These are phyloP conservation scores for Galaxias olidus DNA, from an alignment of 2,797 vertebrate species.

Conservation along the genomic window DNA sequence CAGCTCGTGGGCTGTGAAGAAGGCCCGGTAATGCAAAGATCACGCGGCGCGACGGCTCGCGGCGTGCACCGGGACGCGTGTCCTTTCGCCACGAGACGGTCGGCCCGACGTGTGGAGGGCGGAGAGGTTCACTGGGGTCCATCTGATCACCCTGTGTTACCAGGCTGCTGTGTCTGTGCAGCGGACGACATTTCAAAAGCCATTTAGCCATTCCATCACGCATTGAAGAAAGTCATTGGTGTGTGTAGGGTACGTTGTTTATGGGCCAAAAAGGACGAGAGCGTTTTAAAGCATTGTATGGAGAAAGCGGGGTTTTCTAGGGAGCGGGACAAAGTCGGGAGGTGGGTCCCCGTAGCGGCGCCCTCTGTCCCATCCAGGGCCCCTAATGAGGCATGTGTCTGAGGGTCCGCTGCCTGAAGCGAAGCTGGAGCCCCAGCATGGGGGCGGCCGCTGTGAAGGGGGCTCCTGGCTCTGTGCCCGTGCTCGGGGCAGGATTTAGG, in stretches of 20 bases:
- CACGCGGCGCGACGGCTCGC: conserved; percentile 32
- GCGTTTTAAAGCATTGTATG: too few species aligned
- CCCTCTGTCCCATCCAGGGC: conserved; percentile 39
- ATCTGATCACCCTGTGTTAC: too few species aligned
- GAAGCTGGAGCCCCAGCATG: conserved; percentile 57
- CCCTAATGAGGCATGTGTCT: conserved; percentile 61
- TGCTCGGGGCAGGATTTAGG: conserved; percentile 62
- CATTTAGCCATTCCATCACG: too few species aligned
- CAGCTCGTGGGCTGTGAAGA: conserved; percentile 25
- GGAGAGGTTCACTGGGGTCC: background rate
- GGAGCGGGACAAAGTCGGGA: too few species aligned
- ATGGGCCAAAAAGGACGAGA: too few species aligned
- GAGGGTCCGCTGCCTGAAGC: conserved; percentile 62
- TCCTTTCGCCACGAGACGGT: conserved; percentile 30
- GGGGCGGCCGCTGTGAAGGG: conserved; percentile 50
- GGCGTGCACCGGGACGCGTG: conserved; percentile 31
- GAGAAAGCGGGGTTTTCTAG: too few species aligned
- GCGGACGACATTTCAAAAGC: too few species aligned
- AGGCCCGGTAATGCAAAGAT: conserved; percentile 24
- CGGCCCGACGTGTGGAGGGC: background rate
- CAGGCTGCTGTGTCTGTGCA: too few species aligned
- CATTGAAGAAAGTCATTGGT: too few species aligned
- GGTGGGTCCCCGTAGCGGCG: conserved; percentile 46
- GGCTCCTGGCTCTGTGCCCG: conserved; percentile 49
- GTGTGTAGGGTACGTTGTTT: too few species aligned